These are phyloP conservation scores for Phasianus colchicus DNA, from an alignment of 2,113 vertebrate species.

Conservation along the genomic window DNA sequence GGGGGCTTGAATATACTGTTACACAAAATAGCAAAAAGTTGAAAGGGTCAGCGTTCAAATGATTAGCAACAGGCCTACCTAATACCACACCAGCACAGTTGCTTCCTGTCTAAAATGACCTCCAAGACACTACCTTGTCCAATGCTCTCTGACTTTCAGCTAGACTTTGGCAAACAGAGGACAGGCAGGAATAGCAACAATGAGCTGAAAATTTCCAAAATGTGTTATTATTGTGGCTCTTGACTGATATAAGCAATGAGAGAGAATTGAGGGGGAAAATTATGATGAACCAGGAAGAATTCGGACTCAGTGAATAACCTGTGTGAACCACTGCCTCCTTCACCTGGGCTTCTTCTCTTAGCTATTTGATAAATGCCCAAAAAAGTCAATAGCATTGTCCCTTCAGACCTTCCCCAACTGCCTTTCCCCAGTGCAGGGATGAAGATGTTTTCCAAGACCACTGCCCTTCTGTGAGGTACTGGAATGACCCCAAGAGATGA, in stretches of 20 bases:
- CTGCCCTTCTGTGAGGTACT: background rate
- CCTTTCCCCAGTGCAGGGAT: background rate
- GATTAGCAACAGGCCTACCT: background rate
- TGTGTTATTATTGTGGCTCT: background rate
- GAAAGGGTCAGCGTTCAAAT: background rate
- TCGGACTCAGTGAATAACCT: background rate
- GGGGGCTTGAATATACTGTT: background rate
- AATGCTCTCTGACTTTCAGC: background rate
- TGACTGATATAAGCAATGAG: background rate
- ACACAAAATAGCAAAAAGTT: background rate
- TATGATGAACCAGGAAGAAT: background rate
- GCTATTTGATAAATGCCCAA: background rate
- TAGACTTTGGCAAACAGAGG: background rate
- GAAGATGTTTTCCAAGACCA: background rate
- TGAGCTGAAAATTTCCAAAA: background rate
- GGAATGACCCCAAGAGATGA: background rate
- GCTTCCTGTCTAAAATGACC: background rate
- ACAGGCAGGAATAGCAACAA: background rate
- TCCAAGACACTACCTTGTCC: fast-evolving
- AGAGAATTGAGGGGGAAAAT: background rate
- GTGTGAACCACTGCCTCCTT: background rate
- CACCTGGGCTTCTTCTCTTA: background rate
- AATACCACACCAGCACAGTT: background rate
- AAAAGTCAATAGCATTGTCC: background rate
- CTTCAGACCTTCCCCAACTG: background rate